Evolutionary conservation across 2,888 invertebrate species (phyloP), one percentile per base, ranked within the genome.

Genomic region (Deilephila porcellus): DNA sequence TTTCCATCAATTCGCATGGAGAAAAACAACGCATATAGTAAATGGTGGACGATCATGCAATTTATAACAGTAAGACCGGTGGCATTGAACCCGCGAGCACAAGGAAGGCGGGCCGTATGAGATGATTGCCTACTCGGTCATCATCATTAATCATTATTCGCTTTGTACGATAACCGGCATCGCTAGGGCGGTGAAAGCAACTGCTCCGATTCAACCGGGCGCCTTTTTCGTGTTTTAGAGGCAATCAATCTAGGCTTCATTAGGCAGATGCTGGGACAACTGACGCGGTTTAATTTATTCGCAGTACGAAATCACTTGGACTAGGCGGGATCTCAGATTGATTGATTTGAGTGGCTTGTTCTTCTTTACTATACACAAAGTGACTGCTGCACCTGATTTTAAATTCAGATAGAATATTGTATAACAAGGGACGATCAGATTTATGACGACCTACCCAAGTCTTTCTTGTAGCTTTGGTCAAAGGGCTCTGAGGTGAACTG

Each of bases 81-180:
- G 79, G 76, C 81, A 74, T 77, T 79, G 81, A 81, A 78, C 81
- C 76, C 75, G 60, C 70, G 75, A 60, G 75, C 52, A 70, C 64
- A 74, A 76, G 77, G 78, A 76, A 76, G 78, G 74, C 73, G 71
- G 20, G 67, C 67, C 29, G 64, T 74, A 71, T 37, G 71, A 73
- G 59, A 73, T 73, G 73, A 62, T 73, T 71, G 73, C 60, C 74
- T 60, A 71, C 67, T 71, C 64, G 67, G 67, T 60, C 84, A 85
- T 86, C 83, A 86, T 86, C 86, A 86, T 87, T 82, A 85, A 87
- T 87, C 86, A 86, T 79, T 78, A 73, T 78, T 79, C 76, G 81
- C 83, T 86, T 82, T 72, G 64, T 72, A 67, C 37, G 64, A 71
- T 71, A 74, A 67, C 71, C 74, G 71, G 52, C 59, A 20, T 34